Evolutionary conservation across 2,113 vertebrate species (phyloP).

Genomic region (Lagopus muta): DNA sequence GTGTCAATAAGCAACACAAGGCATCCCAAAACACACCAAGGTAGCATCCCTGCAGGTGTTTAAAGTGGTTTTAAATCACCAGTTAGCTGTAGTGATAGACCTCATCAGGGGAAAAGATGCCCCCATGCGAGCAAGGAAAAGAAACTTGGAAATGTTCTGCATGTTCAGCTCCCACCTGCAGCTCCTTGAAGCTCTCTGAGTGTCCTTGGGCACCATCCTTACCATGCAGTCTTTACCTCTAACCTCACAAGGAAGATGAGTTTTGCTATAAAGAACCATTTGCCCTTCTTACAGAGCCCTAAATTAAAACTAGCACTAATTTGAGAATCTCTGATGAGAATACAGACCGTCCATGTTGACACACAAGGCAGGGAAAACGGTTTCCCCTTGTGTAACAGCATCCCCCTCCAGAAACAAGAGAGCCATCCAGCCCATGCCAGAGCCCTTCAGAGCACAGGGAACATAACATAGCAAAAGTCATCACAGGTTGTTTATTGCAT

Average conservation of each 20-base stretch:
- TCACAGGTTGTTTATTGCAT: background rate
- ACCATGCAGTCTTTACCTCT: background rate
- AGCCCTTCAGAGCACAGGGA: background rate
- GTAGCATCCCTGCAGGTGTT: background rate
- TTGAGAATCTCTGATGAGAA: background rate
- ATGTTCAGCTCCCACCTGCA: background rate
- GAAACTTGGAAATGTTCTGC: background rate
- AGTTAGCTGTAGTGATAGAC: background rate
- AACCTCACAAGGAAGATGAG: accelerated
- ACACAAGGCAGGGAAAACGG: accelerated
- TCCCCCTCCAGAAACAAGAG: accelerated
- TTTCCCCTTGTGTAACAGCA: background rate
- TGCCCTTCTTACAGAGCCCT: background rate
- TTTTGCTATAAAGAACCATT: background rate
- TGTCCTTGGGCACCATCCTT: background rate
- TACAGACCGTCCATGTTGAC: background rate
- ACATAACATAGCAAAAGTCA: background rate
- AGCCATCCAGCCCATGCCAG: accelerated
- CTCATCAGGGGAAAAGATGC: background rate
- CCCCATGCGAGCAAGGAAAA: background rate
- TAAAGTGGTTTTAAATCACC: background rate
- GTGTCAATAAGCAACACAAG: background rate
- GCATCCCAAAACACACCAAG: background rate
- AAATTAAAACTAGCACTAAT: background rate
- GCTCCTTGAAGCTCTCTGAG: background rate